Base-by-base conservation (phyloP, 2,888 invertebrate genomes). In the Tolmerus cingulatus region DNA sequence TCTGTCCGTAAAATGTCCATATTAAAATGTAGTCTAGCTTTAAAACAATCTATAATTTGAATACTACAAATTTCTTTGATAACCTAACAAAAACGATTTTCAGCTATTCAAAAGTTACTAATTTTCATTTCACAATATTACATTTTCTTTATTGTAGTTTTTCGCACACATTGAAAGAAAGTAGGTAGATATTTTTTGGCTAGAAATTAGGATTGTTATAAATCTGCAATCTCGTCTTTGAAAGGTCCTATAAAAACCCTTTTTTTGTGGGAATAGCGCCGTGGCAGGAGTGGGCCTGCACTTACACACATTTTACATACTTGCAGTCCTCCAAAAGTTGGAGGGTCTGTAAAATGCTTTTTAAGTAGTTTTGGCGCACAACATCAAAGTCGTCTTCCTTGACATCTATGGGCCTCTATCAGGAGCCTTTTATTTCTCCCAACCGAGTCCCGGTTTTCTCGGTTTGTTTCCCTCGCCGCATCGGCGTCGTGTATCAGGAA, bases 341-440 rank as follows among this genome's bases (percentile, higher is more conserved):
- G 74, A 74, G 74, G 23, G 85, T 37, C 55, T 51, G 23, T 78
- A 79, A 79, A 86, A 86, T 40, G 86, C 57, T 86, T 77, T 86
- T 43, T 86, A 86, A 79, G 86, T 86, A 86, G 86, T 86, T 86
- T 79, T 86, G 78, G 57, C 79, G 86, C 86, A 79, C 30, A 86
- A 86, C 86, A 86, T 86, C 86, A 86, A 86, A 86, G 78, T 19
- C 66, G 40, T 51, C 86, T 74, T 74, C 74, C 85, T 85, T 85
- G 74, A 85, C 85, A 85, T 85, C 85, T 43, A 37, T 43, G 82
- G 23, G 57, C 57, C 19, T 57, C 57, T n/a, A 85, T 74, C 57
- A 46, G 84, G 43, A 43, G 74, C 74, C 85, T 85, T 85, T 85
- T 85, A 85, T 85, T 85, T 74, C 74, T 66, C n/a, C 55, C 66